A percentile compares a stretch with the other conserved stretches of the same genome.
Conservation (phyloP, 2,888 invertebrate genomes). For the Philhelius pedissequus region DNA sequence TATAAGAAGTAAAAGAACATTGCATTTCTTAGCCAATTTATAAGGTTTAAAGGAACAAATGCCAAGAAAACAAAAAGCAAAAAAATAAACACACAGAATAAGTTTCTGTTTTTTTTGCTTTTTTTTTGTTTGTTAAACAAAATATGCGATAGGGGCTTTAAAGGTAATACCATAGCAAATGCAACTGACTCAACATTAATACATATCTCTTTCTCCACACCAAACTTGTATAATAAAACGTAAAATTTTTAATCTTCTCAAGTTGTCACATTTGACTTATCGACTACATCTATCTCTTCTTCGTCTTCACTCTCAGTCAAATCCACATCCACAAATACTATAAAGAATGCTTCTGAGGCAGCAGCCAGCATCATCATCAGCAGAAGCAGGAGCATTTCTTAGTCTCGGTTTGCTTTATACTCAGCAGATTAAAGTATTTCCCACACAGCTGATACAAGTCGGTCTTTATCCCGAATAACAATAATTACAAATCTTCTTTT, state of each 20-base stretch:
- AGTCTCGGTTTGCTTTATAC: conserved; percentile 6
- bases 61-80: background rate
- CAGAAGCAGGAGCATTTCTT: background rate
- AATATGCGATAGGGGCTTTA: conserved; percentile 5
- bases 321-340: background rate
- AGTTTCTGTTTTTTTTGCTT: background rate
- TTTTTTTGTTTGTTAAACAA: too few species aligned
- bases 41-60: conserved; percentile 2
- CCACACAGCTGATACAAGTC: conserved; percentile 18
- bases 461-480: conserved; percentile 20
- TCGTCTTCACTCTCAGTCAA: background rate
- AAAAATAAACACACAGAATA: background rate
- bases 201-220: background rate
- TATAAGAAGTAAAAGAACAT: background rate
- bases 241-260: conserved; percentile 27
- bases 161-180: conserved; percentile 10
- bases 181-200: conserved; percentile 26
- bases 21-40: conserved; percentile 20
- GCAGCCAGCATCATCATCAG: background rate
- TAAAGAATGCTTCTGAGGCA: conserved; percentile 7
- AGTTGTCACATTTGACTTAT: conserved; percentile 31
- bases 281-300: conserved; percentile 15
- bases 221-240: conserved; percentile 21
- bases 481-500: conserved; percentile 25
- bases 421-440: conserved; percentile 8